Conservation (phyloP, 2,113 vertebrate genomes). For the Lipotes vexillifer region DNA sequence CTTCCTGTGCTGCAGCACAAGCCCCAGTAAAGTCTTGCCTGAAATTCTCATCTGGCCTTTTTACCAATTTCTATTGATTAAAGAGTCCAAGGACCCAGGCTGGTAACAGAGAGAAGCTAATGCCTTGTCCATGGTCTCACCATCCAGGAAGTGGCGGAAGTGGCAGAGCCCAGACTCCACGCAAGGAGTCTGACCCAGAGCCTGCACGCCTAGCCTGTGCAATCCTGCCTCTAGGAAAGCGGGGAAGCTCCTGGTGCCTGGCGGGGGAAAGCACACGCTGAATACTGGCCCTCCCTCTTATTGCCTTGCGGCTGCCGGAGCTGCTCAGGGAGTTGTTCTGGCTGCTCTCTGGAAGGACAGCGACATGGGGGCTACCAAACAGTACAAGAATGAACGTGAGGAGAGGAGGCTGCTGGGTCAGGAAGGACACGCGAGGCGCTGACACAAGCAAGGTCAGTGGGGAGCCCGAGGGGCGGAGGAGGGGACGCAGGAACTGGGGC, state of each 20-base stretch:
- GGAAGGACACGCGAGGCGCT: fast-evolving
- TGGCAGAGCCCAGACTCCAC: neutral
- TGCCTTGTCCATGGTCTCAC: neutral
- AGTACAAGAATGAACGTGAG: fast-evolving
- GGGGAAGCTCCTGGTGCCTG: neutral
- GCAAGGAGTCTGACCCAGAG: too few species aligned
- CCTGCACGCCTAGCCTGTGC: neutral
- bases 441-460: too few species aligned
- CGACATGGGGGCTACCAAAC: neutral
- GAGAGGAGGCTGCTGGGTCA: neutral
- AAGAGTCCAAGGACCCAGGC: neutral
- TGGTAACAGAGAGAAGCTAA: neutral
- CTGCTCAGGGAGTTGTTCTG: neutral
- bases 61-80: neutral
- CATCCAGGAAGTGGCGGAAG: neutral
- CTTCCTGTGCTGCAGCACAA: neutral
- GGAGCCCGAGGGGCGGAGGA: neutral
- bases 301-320: neutral
- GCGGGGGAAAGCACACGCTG: fast-evolving
- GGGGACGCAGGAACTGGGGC: neutral
- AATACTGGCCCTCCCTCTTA: fast-evolving
- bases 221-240: too few species aligned
- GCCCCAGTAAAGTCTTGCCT: neutral
- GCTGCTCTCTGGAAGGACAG: neutral
- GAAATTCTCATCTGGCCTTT: neutral